phyloP scores from a whole-genome alignment of 2,113 vertebrate genomes.

The Spea bombifrons region DNA sequence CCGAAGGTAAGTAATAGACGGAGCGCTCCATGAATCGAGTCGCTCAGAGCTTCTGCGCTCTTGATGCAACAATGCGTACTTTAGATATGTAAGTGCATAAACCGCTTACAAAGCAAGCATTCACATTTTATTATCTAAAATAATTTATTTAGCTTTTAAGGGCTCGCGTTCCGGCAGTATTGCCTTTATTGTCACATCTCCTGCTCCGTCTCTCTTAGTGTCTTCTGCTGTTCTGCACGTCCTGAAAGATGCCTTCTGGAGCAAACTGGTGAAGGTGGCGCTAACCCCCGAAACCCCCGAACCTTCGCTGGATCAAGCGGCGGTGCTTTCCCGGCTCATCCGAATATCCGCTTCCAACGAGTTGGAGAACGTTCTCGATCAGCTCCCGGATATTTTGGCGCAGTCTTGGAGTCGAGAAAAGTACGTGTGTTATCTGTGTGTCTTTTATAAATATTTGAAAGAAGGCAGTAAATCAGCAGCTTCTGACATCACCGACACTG shows the following conservation, averaged over 20 bases:
- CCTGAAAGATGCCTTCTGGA: slow-evolving; percentile 72
- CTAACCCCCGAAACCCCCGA: slow-evolving; percentile 38
- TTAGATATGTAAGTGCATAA: no score
- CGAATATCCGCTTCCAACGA: slow-evolving; percentile 59
- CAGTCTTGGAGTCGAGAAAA: slow-evolving; percentile 61
- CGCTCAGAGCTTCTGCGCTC: no score
- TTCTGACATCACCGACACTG: no score
- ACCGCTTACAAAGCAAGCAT: neutral
- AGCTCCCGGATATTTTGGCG: slow-evolving; percentile 69
- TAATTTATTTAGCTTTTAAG: neutral
- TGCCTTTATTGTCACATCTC: neutral
- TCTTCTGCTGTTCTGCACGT: slow-evolving; percentile 59
- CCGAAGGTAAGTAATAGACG: slow-evolving; percentile 57
- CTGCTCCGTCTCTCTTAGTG: slow-evolving; percentile 61
- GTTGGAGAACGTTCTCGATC: slow-evolving; percentile 58
- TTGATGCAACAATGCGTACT: no score
- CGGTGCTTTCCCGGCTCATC: slow-evolving; percentile 71
- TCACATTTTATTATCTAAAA: neutral
- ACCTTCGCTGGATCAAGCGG: slow-evolving; percentile 47
- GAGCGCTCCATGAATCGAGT: no score
- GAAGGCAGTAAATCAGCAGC: no score
- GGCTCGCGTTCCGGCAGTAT: no score
- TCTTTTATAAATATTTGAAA: no score
- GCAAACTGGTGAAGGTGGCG: slow-evolving; percentile 61
- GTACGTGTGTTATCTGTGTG: slow-evolving; percentile 56